Base-by-base conservation (phyloP, 2,888 invertebrate genomes). In the Eristalis intricaria region DNA sequence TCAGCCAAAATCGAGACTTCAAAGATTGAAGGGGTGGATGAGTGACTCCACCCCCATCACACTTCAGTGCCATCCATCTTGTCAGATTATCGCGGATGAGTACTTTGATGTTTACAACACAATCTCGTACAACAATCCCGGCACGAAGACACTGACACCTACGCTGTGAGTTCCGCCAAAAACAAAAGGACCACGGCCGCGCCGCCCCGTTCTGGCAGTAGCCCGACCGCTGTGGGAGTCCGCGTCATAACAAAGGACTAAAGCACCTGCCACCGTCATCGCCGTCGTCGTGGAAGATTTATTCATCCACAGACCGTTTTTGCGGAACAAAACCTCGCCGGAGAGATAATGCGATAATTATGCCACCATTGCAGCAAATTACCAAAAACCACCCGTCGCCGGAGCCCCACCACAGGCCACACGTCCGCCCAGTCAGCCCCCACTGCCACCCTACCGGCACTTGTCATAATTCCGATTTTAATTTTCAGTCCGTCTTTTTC, bases 341-440 rank as follows among this genome's bases (percentile, higher is more conserved):
- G 71, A 78, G 88, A 89, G 89, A 90, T 90, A 90, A 90, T 89
- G 89, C 89, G 90, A 90, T 90, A 90, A 90, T 90, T 90, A 90
- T 87, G 89, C 89, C 90, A 89, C 89, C 90, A 89, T 90, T 87
- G 87, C 89, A 85, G 88, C 88, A 87, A 90, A 89, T 89, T 89
- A 89, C 78, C 74, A 79, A 83, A 86, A 83, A 66, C 38, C 10
- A 15, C 11, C 32, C 35, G 38, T 26, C 32, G 19, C 4, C 38
- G 4, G 19, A 4, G 43, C 43, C 43, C 43, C n/a, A 15, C 43
- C 43, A n/a, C 43, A n/a, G 43, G 5, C 61, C 61, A 29, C 26
- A 13, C 4, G 29, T 15, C 4, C 61, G n/a, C 29, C 19, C 65
- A 65, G 11, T 11, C 38, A 22, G 35, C 32, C 68, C 8, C 29